phyloP scores from a whole-genome alignment of 53 echinoderm and acorn worm species.

The Glandiceps talaboti region DNA sequence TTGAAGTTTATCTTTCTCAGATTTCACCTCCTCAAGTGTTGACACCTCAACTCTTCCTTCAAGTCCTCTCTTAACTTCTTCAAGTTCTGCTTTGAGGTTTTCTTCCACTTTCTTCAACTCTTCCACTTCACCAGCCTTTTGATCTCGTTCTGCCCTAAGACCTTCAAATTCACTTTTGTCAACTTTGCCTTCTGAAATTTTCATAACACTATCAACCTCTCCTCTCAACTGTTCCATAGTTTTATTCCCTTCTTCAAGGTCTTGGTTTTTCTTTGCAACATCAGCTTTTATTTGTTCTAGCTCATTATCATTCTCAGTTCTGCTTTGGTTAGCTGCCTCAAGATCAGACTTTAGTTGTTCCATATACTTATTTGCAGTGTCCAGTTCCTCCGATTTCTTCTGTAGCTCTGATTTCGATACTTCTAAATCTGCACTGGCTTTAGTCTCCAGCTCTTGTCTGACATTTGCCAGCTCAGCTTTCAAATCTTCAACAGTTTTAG shows the following conservation, averaged over 20 bases:
- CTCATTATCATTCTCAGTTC: background rate
- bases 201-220: background rate
- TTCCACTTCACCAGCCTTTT: conserved; percentile 27
- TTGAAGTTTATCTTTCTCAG: conserved; percentile 7
- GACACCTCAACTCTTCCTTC: background rate
- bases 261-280: background rate
- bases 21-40: background rate
- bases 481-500: background rate
- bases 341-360: conserved; percentile 58
- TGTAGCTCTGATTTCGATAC: background rate
- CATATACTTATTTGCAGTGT: conserved; percentile 52
- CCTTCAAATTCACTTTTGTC: conserved; percentile 7
- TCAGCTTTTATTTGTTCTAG: background rate
- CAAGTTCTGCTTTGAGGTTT: conserved; percentile 44
- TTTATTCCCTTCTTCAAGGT: background rate
- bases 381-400: conserved; percentile 22
- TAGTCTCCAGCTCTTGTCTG: background rate
- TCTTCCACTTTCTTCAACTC: conserved; percentile 38
- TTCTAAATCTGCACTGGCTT: background rate
- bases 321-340: conserved; percentile 32
- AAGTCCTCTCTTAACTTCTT: conserved; percentile 17
- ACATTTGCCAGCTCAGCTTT: background rate
- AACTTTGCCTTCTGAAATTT: conserved; percentile 15
- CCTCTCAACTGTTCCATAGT: background rate
- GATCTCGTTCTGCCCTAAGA: conserved; percentile 32